Evolutionary conservation across 23 tunicate species (phyloP).

Genomic region (Trididemnum miniatum): DNA sequence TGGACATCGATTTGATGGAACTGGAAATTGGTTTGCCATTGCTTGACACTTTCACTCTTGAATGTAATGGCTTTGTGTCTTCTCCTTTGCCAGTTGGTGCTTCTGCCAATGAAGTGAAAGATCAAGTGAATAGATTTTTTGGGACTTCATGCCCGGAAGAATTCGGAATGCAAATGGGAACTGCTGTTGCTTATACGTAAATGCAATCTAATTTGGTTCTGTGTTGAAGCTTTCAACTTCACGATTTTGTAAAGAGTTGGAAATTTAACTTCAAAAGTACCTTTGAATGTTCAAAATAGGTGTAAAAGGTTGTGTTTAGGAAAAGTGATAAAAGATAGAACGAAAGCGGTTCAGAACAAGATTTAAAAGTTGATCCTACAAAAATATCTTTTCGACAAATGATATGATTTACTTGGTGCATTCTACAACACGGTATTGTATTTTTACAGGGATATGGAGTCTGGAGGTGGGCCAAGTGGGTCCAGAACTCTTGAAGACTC

Average conservation of each 20-base stretch:
- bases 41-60: slow-evolving; percentile 43
- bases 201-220: no score
- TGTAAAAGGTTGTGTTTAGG: no score
- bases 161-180: slow-evolving; percentile 22
- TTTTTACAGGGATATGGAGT: slow-evolving; percentile 1
- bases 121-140: slow-evolving; percentile 48
- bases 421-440: background rate
- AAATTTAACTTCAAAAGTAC: no score
- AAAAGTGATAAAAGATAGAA: no score
- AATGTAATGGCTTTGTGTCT: slow-evolving; percentile 28
- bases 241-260: no score
- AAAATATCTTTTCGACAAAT: no score
- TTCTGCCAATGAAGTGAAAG: slow-evolving; percentile 19
- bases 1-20: no score
- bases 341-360: no score
- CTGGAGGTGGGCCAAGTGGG: background rate
- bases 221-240: no score
- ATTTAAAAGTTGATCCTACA: no score
- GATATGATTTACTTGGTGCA: background rate
- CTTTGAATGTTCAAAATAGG: no score
- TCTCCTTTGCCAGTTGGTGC: slow-evolving; percentile 39
- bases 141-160: slow-evolving; percentile 58
- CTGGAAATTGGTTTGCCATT: slow-evolving; percentile 26
- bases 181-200: slow-evolving; percentile 26
- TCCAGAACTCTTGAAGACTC: slow-evolving; percentile 16